A percentile compares a stretch with the other conserved stretches of the same genome.
phyloP scores from a whole-genome alignment of 1,140 invertebrate genomes.

The Atta texana region DNA sequence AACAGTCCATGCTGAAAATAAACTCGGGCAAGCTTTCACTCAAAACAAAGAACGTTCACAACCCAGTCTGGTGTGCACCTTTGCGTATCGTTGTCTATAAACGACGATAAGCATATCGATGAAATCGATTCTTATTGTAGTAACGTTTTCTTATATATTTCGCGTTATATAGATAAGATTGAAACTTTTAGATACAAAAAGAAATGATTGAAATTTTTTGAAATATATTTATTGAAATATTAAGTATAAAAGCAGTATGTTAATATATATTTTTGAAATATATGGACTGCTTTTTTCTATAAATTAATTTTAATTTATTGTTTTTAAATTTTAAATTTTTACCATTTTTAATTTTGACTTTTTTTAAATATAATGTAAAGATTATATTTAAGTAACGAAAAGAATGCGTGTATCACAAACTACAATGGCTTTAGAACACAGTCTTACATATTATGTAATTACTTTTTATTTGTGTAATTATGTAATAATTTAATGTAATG shows the following conservation, averaged over 20 bases:
- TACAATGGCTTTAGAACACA: background rate
- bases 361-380: background rate
- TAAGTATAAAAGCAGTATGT: background rate
- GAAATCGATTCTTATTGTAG: conserved; percentile 28
- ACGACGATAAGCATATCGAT: conserved; percentile 16
- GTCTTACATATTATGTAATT: background rate
- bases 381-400: background rate
- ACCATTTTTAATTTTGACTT: background rate
- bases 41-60: conserved; percentile 57
- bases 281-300: background rate
- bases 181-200: background rate
- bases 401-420: background rate
- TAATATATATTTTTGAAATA: background rate
- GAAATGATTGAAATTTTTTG: background rate
- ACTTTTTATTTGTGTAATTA: background rate
- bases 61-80: conserved; percentile 10
- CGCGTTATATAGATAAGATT: background rate
- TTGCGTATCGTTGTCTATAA: conserved; percentile 40
- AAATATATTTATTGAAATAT: background rate
- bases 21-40: conserved; percentile 64
- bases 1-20: conserved; percentile 70
- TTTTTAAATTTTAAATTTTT: background rate
- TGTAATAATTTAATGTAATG: background rate
- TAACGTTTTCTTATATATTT: conserved; percentile 2
- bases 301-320: background rate